Percentiles rank a stretch among this genome's conserved stretches.
Conservation (phyloP, 2,797 vertebrate species). For the Dromococcyx pavoninus region DNA sequence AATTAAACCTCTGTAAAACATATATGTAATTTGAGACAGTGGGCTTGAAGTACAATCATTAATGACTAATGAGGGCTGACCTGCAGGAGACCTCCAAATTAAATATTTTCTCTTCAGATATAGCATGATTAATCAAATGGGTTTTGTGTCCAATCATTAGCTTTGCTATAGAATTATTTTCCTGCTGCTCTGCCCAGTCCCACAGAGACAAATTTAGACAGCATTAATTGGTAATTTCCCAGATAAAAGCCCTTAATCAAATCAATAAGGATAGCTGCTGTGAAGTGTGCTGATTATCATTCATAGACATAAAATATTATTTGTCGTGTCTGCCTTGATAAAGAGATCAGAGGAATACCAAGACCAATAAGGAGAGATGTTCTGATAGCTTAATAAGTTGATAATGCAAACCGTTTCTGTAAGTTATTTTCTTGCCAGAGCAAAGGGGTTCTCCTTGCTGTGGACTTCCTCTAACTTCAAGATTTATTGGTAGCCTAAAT, state of each 20-base stretch:
- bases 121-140: constrained; percentile 41
- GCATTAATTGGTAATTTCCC: constrained; percentile 59
- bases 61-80: constrained; percentile 34
- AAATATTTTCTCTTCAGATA: constrained; percentile 63
- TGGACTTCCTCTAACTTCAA: background rate
- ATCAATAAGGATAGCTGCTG: constrained; percentile 38
- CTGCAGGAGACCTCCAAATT: constrained; percentile 48
- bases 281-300: constrained; percentile 13
- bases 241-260: constrained; percentile 62
- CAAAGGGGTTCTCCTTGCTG: background rate
- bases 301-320: constrained; percentile 36
- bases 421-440: background rate
- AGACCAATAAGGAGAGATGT: background rate
- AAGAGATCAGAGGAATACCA: background rate
- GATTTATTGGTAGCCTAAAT: background rate
- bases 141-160: background rate
- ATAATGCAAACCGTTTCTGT: background rate
- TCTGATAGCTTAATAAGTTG: background rate
- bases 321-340: constrained; percentile 37
- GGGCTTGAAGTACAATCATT: background rate
- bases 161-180: constrained; percentile 27
- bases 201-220: constrained; percentile 49
- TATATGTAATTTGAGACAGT: background rate
- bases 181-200: constrained; percentile 26
- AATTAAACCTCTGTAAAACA: background rate